Conservation (phyloP, 2,888 invertebrate species). For the Drosophila engyochracea region DNA sequence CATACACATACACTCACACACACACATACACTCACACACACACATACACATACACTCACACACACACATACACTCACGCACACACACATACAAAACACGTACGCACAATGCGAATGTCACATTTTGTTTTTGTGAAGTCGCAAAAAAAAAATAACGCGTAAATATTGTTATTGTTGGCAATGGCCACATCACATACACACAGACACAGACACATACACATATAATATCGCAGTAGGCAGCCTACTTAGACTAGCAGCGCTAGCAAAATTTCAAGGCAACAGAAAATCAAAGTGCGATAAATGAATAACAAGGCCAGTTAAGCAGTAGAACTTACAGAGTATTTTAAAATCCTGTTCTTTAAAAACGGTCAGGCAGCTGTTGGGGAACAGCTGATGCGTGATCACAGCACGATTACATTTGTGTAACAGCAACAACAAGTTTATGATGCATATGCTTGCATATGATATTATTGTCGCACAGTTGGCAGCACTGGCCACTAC, state of each 20-base stretch:
- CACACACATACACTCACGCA: background rate
- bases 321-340: slow-evolving; percentile 29
- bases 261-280: slow-evolving; percentile 38
- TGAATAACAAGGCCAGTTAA: slow-evolving; percentile 13
- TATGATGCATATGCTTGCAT: slow-evolving; percentile 34
- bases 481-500: slow-evolving; percentile 55
- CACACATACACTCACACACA: slow-evolving; percentile 8
- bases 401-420: slow-evolving; percentile 40
- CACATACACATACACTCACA: background rate
- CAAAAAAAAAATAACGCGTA: slow-evolving; percentile 32
- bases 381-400: slow-evolving; percentile 56
- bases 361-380: slow-evolving; percentile 31
- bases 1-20: background rate
- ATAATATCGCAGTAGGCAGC: slow-evolving; percentile 30
- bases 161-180: slow-evolving; percentile 31
- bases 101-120: slow-evolving; percentile 39
- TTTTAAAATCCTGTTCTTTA: slow-evolving; percentile 19
- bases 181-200: background rate
- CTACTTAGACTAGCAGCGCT: slow-evolving; percentile 10
- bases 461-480: slow-evolving; percentile 39
- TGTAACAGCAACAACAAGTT: slow-evolving; percentile 19
- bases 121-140: slow-evolving; percentile 29
- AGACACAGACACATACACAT: background rate
- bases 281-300: slow-evolving; percentile 26
- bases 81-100: slow-evolving; percentile 3